These are phyloP conservation scores for Augochlorella aurata DNA, from an alignment of 2,888 invertebrate genomes.

Conservation along the genomic window DNA sequence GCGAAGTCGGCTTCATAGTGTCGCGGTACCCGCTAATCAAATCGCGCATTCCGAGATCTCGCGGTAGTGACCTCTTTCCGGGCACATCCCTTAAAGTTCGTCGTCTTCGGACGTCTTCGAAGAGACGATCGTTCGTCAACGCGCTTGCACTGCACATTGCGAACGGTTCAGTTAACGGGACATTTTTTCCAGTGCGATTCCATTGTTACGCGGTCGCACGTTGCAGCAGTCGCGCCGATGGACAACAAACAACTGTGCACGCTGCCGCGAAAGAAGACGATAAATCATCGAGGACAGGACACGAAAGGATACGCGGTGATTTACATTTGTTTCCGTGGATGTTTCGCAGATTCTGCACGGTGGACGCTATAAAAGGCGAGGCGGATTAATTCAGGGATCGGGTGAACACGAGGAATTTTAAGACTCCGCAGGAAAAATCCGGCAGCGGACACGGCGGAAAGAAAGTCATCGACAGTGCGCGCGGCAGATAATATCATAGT, in stretches of 20 bases:
- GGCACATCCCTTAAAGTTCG: background rate
- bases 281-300: background rate
- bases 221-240: background rate
- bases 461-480: conserved; percentile 45
- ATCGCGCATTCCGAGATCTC: conserved; percentile 62
- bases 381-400: conserved; percentile 25
- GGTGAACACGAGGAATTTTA: conserved; percentile 39
- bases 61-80: conserved; percentile 39
- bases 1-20: conserved; percentile 66
- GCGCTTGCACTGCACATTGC: background rate
- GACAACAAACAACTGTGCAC: background rate
- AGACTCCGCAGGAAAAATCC: conserved; percentile 33
- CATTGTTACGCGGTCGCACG: background rate
- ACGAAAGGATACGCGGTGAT: conserved; percentile 5
- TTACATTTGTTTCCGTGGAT: conserved; percentile 1
- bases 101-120: background rate
- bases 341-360: conserved; percentile 11
- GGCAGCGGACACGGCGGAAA: conserved; percentile 5
- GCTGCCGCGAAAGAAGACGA: background rate
- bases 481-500: conserved; percentile 41
- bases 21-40: conserved; percentile 70
- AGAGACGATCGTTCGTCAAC: background rate
- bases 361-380: conserved; percentile 24
- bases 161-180: background rate
- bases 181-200: background rate